phyloP scores from a whole-genome alignment of 30 jellyfish, hydroid and myxozoan genomes.

The Turritopsis dohrnii region DNA sequence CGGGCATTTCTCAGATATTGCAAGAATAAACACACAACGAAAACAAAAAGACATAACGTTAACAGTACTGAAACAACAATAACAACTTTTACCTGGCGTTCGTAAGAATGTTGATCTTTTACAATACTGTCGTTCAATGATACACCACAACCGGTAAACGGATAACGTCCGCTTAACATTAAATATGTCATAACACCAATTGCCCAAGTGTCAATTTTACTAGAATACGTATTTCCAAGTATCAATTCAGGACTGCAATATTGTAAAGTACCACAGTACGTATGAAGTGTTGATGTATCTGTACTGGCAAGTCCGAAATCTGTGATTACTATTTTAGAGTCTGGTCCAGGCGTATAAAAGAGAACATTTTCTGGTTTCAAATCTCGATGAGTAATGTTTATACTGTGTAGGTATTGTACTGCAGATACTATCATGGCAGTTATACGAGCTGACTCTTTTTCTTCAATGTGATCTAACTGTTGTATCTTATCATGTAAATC shows the following conservation, averaged over 20 bases:
- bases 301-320: constrained; percentile 33
- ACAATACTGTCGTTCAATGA: constrained; percentile 16
- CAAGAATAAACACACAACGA: not conserved
- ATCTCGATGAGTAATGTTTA: constrained; percentile 38
- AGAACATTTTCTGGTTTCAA: constrained; percentile 40
- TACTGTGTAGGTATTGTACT: constrained; percentile 6
- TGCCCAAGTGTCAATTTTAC: constrained; percentile 36
- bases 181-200: constrained; percentile 24
- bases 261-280: constrained; percentile 35
- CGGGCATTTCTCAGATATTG: too few relatives aligned
- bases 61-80: not conserved
- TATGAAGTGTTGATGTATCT: not conserved
- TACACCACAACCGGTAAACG: constrained; percentile 15
- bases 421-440: constrained; percentile 25
- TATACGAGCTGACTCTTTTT: constrained; percentile 21
- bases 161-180: constrained; percentile 32
- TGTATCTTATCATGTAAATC: constrained; percentile 28
- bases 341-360: constrained; percentile 30
- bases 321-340: constrained; percentile 32
- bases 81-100: constrained; percentile 26
- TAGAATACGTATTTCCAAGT: constrained; percentile 1
- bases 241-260: constrained; percentile 35
- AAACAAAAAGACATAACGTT: not conserved
- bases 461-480: not conserved
- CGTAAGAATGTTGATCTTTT: constrained; percentile 9